These are phyloP conservation scores for Pagetopsis macropterus DNA, from an alignment of 2,797 vertebrate genomes.

Conservation along the genomic window DNA sequence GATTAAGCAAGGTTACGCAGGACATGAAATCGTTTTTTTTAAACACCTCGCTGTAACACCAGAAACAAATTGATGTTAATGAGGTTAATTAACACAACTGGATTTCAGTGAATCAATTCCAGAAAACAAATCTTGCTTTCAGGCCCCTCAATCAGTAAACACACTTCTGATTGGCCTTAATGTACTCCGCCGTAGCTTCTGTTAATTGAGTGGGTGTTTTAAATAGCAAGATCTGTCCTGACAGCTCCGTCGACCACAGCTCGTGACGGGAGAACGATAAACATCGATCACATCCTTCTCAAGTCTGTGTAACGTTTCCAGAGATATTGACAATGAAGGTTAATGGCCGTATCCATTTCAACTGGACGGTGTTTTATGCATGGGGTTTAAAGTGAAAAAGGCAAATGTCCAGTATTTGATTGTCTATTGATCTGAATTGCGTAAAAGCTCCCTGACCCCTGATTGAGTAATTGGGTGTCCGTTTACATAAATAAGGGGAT, in stretches of 20 bases:
- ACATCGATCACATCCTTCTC: conserved; percentile 23
- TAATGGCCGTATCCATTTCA: conserved; percentile 26
- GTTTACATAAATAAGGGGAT: conserved; percentile 50
- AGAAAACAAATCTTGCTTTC: not conserved
- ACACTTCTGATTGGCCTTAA: not conserved
- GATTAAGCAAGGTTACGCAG: not conserved
- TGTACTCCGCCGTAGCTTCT: not conserved
- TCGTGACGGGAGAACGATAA: conserved; percentile 13
- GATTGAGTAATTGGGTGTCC: conserved; percentile 46
- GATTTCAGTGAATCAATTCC: not conserved
- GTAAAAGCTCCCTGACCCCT: conserved; percentile 42
- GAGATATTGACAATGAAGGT: conserved; percentile 22
- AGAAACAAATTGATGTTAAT: not conserved
- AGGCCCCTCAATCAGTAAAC: not conserved
- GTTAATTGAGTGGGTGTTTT: conserved; percentile 10
- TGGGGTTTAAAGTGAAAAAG: conserved; percentile 15
- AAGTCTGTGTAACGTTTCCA: conserved; percentile 4
- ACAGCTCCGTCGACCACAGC: conserved; percentile 13
- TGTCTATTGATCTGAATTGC: conserved; percentile 41
- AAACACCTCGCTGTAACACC: not conserved
- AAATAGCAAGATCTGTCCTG: conserved; percentile 14
- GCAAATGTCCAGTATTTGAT: conserved; percentile 31
- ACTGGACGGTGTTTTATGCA: conserved; percentile 8
- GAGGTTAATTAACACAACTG: not conserved
- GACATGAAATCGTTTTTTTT: not conserved